These are phyloP conservation scores for Cololabis saira DNA, from an alignment of 2,113 vertebrate species.

Conservation along the genomic window DNA sequence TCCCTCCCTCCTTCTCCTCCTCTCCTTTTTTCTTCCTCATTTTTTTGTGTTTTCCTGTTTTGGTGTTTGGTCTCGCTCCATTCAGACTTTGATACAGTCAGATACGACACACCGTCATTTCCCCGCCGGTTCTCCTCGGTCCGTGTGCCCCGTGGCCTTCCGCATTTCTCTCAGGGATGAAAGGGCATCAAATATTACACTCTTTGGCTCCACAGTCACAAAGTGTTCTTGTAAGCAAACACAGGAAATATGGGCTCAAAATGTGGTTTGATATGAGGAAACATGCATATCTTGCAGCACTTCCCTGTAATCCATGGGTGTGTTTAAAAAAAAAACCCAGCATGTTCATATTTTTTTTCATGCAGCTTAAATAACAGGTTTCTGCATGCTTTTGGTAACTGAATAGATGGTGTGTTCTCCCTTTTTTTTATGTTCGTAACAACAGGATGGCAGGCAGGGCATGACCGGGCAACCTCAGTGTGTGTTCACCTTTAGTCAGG, in stretches of 20 bases:
- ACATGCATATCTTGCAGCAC: slow-evolving; percentile 33
- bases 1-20: slow-evolving; percentile 31
- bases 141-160: no score
- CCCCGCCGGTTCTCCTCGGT: no score
- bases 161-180: no score
- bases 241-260: slow-evolving; percentile 12
- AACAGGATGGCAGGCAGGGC: background rate
- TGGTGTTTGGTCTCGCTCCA: slow-evolving; percentile 52
- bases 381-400: background rate
- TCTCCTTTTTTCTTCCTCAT: slow-evolving; percentile 61
- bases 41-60: slow-evolving; percentile 78
- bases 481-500: slow-evolving; percentile 7
- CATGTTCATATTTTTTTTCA: background rate
- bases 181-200: background rate
- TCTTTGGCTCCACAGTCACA: background rate
- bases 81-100: slow-evolving; percentile 31
- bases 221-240: slow-evolving; percentile 8
- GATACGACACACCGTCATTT: no score
- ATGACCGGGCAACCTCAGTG: slow-evolving; percentile 23
- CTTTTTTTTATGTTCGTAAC: background rate
- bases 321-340: background rate
- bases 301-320: slow-evolving; percentile 8
- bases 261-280: slow-evolving; percentile 11
- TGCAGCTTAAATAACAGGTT: slow-evolving; percentile 4
- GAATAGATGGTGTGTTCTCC: background rate